Conservation (phyloP, 2,888 invertebrate genomes). For the Criorhina ranunculi region DNA sequence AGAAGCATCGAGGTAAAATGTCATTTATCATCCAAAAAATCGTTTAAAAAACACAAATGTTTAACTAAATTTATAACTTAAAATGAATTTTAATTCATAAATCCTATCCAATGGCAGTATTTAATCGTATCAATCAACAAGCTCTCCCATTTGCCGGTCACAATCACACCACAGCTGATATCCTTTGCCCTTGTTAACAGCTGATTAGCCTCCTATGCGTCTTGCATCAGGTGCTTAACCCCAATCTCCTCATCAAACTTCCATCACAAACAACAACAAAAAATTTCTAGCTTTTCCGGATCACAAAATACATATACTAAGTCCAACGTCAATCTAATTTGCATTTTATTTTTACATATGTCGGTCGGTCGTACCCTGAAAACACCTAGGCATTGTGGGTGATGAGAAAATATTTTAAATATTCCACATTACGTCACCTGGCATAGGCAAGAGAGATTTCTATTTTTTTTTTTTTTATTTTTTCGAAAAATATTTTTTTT, state of each 20-base stretch:
- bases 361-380: not conserved
- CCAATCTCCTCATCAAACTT: constrained; percentile 3
- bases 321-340: not conserved
- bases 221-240: constrained; percentile 43
- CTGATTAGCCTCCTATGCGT: constrained; percentile 12
- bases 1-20: not conserved
- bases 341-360: constrained; percentile 48
- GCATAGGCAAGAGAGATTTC: constrained; percentile 41
- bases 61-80: not conserved
- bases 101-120: not conserved
- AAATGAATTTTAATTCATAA: too few species aligned
- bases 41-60: not conserved
- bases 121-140: not conserved
- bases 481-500: constrained; percentile 54
- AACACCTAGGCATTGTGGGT: constrained; percentile 53
- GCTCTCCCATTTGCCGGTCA: not conserved
- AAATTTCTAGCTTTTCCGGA: constrained; percentile 44
- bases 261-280: not conserved
- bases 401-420: constrained; percentile 49
- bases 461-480: constrained; percentile 17
- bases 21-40: not conserved
- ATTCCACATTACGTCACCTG: constrained; percentile 68
- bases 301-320: constrained; percentile 32
- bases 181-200: constrained; percentile 5
- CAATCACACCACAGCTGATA: constrained; percentile 8